Conservation (phyloP, 2,113 vertebrate species). For the Agapornis roseicollis region DNA sequence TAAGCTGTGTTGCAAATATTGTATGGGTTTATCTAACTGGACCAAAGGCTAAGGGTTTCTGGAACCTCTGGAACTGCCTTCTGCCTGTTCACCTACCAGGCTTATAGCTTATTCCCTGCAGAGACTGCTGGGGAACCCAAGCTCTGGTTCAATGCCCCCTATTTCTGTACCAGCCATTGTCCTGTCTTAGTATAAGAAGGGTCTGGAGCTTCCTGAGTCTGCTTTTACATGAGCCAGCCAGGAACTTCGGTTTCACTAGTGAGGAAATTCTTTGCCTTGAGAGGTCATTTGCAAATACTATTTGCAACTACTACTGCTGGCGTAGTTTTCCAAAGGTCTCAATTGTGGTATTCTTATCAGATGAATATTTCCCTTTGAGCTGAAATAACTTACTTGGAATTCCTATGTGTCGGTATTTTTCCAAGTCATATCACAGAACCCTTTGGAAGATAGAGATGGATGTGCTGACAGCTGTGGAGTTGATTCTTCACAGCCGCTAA, state of each 20-base stretch:
- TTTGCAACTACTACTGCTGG: not conserved
- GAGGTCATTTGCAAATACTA: not conserved
- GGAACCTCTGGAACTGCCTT: not conserved
- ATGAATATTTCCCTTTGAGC: not conserved
- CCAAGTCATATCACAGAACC: not conserved
- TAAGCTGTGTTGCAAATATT: not conserved
- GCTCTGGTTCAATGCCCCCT: not conserved
- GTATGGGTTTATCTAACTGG: not conserved
- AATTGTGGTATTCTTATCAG: not conserved
- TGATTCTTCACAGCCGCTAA: not conserved
- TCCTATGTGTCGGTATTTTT: not conserved
- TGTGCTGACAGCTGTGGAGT: slow-evolving; percentile 32
- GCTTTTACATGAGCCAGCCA: not conserved
- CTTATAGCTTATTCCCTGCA: too few species aligned
- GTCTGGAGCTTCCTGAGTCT: not conserved
- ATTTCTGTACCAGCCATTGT: not conserved
- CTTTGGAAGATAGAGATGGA: slow-evolving; percentile 5
- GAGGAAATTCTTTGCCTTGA: not conserved
- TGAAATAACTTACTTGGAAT: not conserved
- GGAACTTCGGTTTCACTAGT: not conserved
- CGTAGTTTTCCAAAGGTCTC: not conserved
- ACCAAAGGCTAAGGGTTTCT: not conserved
- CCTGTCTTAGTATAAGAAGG: not conserved
- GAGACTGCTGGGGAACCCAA: not conserved
- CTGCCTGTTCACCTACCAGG: not conserved